A percentile compares a stretch with the other conserved stretches of the same genome.
Evolutionary conservation across 2,888 invertebrate species (phyloP).

Genomic region (Lycocerus yunnanus): DNA sequence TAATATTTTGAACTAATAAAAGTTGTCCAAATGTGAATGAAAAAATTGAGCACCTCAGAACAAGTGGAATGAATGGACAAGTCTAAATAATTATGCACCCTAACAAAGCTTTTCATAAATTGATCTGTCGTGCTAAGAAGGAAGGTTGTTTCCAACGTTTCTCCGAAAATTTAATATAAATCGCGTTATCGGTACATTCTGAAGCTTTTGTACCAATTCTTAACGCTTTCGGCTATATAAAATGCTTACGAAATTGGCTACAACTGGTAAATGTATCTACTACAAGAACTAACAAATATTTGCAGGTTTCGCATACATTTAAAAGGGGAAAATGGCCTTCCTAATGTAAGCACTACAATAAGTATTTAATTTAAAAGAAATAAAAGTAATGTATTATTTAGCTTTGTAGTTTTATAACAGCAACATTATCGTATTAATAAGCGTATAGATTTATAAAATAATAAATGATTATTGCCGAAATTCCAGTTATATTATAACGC

Average conservation of each 20-base stretch:
- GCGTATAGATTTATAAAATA: too few species aligned
- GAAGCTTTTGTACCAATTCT: not conserved
- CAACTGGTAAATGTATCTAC: not conserved
- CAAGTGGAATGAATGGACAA: not conserved
- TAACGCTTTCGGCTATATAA: not conserved
- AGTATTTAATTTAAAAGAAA: too few species aligned
- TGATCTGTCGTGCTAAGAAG: not conserved
- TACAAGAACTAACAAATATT: not conserved
- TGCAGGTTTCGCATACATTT: not conserved
- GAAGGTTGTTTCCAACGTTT: not conserved
- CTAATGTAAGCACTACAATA: not conserved
- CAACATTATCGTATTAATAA: too few species aligned
- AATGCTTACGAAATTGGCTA: not conserved
- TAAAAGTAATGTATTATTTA: too few species aligned
- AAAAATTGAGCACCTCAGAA: not conserved
- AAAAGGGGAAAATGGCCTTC: not conserved
- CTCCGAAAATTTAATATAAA: not conserved
- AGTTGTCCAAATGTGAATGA: too few species aligned
- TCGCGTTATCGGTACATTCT: not conserved
- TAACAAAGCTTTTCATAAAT: not conserved
- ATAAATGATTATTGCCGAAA: too few species aligned
- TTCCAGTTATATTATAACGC: too few species aligned
- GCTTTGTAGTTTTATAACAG: too few species aligned
- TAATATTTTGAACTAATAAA: not conserved
- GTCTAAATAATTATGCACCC: not conserved